phyloP scores from a whole-genome alignment of 1,140 invertebrate species.

The Lineus longissimus region DNA sequence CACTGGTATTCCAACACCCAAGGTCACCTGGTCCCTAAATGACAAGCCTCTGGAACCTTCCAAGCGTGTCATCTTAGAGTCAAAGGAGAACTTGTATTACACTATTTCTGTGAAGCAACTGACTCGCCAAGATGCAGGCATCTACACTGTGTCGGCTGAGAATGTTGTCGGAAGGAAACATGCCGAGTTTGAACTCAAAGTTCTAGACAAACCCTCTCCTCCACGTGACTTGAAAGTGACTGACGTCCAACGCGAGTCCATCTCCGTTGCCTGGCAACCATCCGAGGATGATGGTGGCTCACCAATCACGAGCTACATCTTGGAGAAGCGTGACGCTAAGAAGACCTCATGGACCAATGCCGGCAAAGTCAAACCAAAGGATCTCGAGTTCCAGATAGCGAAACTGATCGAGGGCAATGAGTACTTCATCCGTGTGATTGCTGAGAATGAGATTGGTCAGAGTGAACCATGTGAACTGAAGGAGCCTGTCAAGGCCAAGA shows the following conservation, averaged over 20 bases:
- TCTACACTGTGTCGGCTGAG: slow-evolving; percentile 46
- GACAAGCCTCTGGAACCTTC: slow-evolving; percentile 26
- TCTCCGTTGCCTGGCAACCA: slow-evolving; percentile 63
- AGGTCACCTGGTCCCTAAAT: slow-evolving; percentile 65
- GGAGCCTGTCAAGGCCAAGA: slow-evolving; percentile 51
- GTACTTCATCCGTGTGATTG: slow-evolving; percentile 90
- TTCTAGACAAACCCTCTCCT: slow-evolving; percentile 49
- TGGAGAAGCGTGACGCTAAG: slow-evolving; percentile 91
- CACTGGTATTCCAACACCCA: slow-evolving; percentile 80
- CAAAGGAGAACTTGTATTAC: slow-evolving; percentile 27
- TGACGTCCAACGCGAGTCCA: slow-evolving; percentile 67
- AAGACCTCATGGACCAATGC: slow-evolving; percentile 36
- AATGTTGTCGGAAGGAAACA: slow-evolving; percentile 48
- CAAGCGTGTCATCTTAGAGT: slow-evolving; percentile 29
- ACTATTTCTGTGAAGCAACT: slow-evolving; percentile 45
- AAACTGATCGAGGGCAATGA: slow-evolving; percentile 81
- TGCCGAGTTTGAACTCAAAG: slow-evolving; percentile 44
- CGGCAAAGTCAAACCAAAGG: slow-evolving; percentile 27
- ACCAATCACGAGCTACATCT: slow-evolving; percentile 72
- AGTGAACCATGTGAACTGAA: slow-evolving; percentile 78
- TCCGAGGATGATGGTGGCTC: slow-evolving; percentile 53
- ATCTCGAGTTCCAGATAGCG: slow-evolving; percentile 23
- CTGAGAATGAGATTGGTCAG: slow-evolving; percentile 85
- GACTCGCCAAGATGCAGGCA: slow-evolving; percentile 37
- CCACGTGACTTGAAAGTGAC: slow-evolving; percentile 52